Evolutionary conservation across 2,797 vertebrate genomes (phyloP), one percentile per base, ranked within the genome.

Genomic region (Geotria australis): DNA sequence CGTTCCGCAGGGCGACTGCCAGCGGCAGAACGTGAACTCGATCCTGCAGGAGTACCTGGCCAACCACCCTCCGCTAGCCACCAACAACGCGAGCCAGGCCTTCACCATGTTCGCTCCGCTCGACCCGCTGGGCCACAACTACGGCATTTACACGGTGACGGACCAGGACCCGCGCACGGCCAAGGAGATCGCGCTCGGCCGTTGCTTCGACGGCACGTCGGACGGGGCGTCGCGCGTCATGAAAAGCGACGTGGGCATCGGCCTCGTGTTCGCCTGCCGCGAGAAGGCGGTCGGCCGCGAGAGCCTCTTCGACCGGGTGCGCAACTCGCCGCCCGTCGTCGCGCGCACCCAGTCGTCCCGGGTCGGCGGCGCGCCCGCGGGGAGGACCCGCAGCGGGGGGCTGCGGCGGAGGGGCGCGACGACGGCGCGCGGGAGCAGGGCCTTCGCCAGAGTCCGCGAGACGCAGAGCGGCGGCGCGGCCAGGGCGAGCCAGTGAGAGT

Each of bases 141-240:
- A 98, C 1, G 91, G 91, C 57, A 82, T 96, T 68, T 98, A 96
- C 68, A 98, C 89, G 0, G 91, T 96, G 65, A 95, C 85, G 2
- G 91, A 98, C 68, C 91, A 89, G 70, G 96, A 78, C 67, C 88
- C 91, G 1, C 71, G 81, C 7, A 62, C 88, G 57, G 88, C 91
- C 57, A 98, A 98, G 69, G 91, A 98, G 60, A 96, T 96, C 0
- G 91, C 91, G 57, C 93, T 98, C 7, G 91, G 91, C 47, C 83
- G 91, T 61, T 98, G 88, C 70, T 96, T 95, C 10, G 83, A 91
- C 2, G 91, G 91, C 59, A 85, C 86, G 57, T 98, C 88, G 0
- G 91, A 98, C 0, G 86, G 88, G 47, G 93, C 89, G 69, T 96
- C 88, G 1, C 64, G 91, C 60, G 85, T 88, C 67, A 98, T 96